phyloP scores from a whole-genome alignment of 2,797 vertebrate genomes.

The Onychomys leucogaster region DNA sequence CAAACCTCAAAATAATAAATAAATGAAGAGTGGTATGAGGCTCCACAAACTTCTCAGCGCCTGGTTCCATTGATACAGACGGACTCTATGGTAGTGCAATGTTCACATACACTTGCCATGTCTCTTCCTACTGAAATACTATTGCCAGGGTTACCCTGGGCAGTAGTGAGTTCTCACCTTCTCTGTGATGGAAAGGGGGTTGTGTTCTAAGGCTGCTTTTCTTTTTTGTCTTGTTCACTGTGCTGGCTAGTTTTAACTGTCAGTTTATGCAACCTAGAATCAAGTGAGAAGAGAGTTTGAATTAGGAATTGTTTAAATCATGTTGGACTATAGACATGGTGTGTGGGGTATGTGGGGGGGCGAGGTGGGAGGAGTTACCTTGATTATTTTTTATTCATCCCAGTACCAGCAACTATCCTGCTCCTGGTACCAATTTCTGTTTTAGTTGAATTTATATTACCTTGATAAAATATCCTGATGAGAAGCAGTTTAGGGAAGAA shows the following conservation, averaged over 20 bases:
- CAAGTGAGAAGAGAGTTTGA: not conserved
- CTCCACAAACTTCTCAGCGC: not conserved
- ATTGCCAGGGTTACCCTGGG: not conserved
- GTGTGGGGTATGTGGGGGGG: not conserved
- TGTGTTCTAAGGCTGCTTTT: not conserved
- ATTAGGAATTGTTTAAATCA: not conserved
- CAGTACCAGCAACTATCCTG: not conserved
- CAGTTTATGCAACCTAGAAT: not conserved
- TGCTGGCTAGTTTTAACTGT: not conserved
- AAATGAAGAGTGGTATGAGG: not conserved
- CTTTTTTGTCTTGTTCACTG: not conserved
- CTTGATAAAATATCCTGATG: not conserved
- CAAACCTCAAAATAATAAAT: conserved; percentile 13
- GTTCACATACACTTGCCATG: not conserved
- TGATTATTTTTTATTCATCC: not conserved
- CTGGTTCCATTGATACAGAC: not conserved
- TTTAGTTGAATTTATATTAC: not conserved
- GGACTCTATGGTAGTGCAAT: not conserved
- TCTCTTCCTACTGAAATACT: not conserved
- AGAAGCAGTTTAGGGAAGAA: not conserved
- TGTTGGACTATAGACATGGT: not conserved
- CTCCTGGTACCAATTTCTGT: not conserved
- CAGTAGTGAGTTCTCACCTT: conserved; percentile 8
- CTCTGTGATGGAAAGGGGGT: not conserved
- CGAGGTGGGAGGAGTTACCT: not conserved